Conservation (phyloP, 2,113 vertebrate genomes). For the pig (Sus scrofa) region DNA sequence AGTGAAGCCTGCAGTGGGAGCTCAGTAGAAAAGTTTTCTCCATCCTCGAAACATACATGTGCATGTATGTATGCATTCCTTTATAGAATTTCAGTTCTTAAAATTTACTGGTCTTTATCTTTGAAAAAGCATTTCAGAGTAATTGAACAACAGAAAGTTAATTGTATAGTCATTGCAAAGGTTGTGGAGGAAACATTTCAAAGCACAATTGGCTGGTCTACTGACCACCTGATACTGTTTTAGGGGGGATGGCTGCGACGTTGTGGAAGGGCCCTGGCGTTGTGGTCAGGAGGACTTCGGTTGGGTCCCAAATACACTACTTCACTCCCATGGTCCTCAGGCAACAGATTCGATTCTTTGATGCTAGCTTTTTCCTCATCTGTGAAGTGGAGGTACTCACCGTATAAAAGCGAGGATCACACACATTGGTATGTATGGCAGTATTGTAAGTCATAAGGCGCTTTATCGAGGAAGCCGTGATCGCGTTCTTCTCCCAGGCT, state of each 20-base stretch:
- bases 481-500: neutral
- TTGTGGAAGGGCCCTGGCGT: neutral
- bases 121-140: neutral
- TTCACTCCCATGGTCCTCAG: neutral
- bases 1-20: neutral
- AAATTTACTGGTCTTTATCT: neutral
- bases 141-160: neutral
- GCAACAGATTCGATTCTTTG: neutral
- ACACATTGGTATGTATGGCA: neutral
- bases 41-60: neutral
- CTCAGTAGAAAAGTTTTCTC: neutral
- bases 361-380: neutral
- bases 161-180: neutral
- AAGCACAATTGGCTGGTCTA: neutral
- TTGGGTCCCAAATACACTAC: neutral
- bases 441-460: neutral
- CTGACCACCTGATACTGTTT: neutral
- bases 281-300: neutral
- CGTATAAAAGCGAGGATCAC: neutral
- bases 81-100: slow-evolving; percentile 16
- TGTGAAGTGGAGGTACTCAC: neutral
- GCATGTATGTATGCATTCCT: neutral
- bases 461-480: neutral
- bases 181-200: neutral
- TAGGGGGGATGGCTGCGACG: neutral